Evolutionary conservation across 1,140 invertebrate species (phyloP), one percentile per base, ranked within the genome.

Genomic region (Drosophila sp.): DNA sequence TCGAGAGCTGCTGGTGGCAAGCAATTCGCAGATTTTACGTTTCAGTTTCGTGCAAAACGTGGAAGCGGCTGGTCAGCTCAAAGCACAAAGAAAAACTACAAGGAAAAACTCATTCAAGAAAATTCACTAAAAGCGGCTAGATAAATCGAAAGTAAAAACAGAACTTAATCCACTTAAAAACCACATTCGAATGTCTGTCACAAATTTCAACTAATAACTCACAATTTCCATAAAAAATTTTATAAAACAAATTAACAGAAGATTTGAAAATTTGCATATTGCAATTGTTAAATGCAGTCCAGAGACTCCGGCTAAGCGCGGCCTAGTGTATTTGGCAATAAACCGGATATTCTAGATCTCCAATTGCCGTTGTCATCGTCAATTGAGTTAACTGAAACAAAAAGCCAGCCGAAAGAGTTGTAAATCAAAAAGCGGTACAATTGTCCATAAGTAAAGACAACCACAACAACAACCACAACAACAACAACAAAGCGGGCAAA

Each of bases 41-140:
- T 90, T 90, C 87, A 90, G 86, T 90, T 83, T 90, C 72, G 80
- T 90, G 82, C 66, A 90, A 83, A 87, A 76, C 87, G 82, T 90
- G 81, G 82, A 87, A 80, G 75, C 77, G 82, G 66, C 64, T 79
- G 87, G 87, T 90, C 74, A 83, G 63, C 59, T 41, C 43, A 45
- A 77, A 72, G 54, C 58, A 51, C 57, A 50, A 53, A 70, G 64
- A 61, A 57, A 48, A 51, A 67, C 34, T 14, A n/a, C 41, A 43
- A 61, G 64, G 38, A 76, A 72, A 65, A 62, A 70, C 45, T 43
- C 43, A 76, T 43, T 54, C 45, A 53, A 14, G 16, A 38, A 51
- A 65, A 61, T 16, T 61, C 16, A 38, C 36, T 13, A 13, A 38
- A 58, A 67, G 13, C 46, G 54, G 66, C 56, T 65, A 63, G 53